These are phyloP conservation scores for Pholis gunnellus DNA, from an alignment of 2,113 vertebrate species.

Conservation along the genomic window DNA sequence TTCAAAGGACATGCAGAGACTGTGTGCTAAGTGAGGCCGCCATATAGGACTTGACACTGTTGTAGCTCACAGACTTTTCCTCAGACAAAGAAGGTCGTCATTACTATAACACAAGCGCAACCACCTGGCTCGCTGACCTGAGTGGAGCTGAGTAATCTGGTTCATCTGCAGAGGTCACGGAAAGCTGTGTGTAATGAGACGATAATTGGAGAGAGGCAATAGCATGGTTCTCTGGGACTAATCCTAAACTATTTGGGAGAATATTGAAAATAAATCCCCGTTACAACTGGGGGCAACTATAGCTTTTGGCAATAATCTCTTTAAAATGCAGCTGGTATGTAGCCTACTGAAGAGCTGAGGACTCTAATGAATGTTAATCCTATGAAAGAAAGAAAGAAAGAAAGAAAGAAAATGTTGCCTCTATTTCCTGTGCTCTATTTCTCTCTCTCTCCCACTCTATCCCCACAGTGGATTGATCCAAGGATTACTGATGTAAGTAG, in stretches of 20 bases:
- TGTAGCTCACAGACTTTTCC: constrained; percentile 22
- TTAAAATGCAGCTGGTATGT: constrained; percentile 73
- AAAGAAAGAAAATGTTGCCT: not conserved
- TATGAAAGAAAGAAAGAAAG: constrained; percentile 1
- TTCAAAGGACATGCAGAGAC: constrained; percentile 36
- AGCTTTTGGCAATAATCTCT: constrained; percentile 63
- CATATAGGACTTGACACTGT: not conserved
- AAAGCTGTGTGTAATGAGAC: constrained; percentile 57
- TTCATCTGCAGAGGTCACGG: constrained; percentile 69
- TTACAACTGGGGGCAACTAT: constrained; percentile 50
- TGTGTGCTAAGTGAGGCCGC: constrained; percentile 6
- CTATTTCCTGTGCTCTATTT: constrained; percentile 17
- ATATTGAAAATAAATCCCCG: constrained; percentile 74
- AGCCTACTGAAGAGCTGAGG: constrained; percentile 48
- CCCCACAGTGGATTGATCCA: constrained; percentile 53
- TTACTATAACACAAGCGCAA: not conserved
- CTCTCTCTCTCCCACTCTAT: constrained; percentile 15
- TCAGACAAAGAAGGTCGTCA: constrained; percentile 42
- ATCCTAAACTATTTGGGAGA: constrained; percentile 70
- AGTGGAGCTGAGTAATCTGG: constrained; percentile 66
- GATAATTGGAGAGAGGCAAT: constrained; percentile 58
- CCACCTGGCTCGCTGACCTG: constrained; percentile 41
- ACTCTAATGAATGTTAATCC: constrained; percentile 80
- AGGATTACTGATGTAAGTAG: constrained; percentile 55
- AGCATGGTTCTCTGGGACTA: constrained; percentile 60